phyloP scores from a whole-genome alignment of 1,140 invertebrate genomes.

The Sminthurides bifidus region DNA sequence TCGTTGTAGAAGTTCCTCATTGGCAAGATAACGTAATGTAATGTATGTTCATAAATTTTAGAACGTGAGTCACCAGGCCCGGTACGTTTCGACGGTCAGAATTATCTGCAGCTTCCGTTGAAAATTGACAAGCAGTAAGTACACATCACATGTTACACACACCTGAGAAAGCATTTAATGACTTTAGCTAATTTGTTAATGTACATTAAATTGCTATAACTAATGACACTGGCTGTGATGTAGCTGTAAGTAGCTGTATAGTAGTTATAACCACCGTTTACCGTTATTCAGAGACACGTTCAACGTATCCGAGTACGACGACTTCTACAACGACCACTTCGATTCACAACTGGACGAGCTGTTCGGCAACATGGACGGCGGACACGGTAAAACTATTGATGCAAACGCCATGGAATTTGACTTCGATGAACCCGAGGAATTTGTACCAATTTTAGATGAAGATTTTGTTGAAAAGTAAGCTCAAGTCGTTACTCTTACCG shows the following conservation, averaged over 20 bases:
- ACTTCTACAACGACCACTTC: conserved; percentile 31
- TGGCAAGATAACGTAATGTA: too few relatives aligned
- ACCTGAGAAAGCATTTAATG: background rate
- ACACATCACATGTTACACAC: background rate
- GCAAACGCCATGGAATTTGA: too few relatives aligned
- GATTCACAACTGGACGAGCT: conserved; percentile 33
- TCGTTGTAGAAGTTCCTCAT: too few relatives aligned
- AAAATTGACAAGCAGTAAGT: conserved; percentile 48
- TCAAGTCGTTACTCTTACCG: too few relatives aligned
- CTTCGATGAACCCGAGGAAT: conserved; percentile 30
- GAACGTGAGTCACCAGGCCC: conserved; percentile 45
- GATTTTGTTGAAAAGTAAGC: conserved; percentile 22
- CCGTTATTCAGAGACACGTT: conserved; percentile 32
- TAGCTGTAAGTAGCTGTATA: too few relatives aligned
- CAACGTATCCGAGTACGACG: conserved; percentile 34
- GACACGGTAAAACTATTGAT: too few relatives aligned
- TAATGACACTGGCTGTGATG: too few relatives aligned
- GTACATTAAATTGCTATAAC: too few relatives aligned
- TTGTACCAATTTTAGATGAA: conserved; percentile 24
- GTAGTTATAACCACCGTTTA: too few relatives aligned
- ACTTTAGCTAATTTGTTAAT: background rate
- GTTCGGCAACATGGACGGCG: conserved; percentile 36
- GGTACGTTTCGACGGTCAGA: conserved; percentile 51
- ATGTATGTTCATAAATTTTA: too few relatives aligned
- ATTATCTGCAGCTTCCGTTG: conserved; percentile 50